Evolutionary conservation across 1,140 invertebrate genomes (phyloP), one percentile per base, ranked within the genome.

Genomic region (Drosophila nigromelanica): DNA sequence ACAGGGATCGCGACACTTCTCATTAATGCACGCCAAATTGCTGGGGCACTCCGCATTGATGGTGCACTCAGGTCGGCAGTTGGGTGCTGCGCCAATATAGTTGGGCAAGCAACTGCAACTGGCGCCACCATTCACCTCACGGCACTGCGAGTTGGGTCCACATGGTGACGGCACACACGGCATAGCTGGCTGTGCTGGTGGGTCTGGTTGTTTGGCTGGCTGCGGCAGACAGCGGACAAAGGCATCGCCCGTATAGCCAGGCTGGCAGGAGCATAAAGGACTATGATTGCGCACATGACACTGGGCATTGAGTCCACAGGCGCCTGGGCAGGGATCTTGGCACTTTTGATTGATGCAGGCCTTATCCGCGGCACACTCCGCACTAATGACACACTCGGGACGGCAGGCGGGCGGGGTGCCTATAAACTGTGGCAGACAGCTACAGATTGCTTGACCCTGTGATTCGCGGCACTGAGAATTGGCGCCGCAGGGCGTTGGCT

Each of bases 231-330:
- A 98, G 62, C 95, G 94, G 76, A 94, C 95, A 90, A 97, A 96
- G 45, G 97, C 96, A 94, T 97, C 96, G 56, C 97, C 97, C 8
- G 95, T 96, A 92, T 95, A 95, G 12, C 95, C 95, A 42, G 95
- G 92, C 52, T 94, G 92, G 85, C 97, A 97, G 73, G 95, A 96
- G 81, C 96, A 97, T 42, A 96, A 95, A 2, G 96, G 96, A 76
- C 95, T 96, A 75, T 97, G 96, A 87, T 96, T 97, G 30, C 96
- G 95, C 6, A 97, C 96, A 93, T 96, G 95, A 89, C 97, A 98
- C 40, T 95, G 93, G 14, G 97, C 96, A 60, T 95, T 95, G 37
- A 95, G 93, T 6, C 96, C 97, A 92, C 97, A 98, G 5, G 96
- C 94, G 14, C 96, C 96, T 7, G 95, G 93, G 85, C 97, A 98